These are phyloP conservation scores for Marronus borbonicus DNA, from an alignment of 2,888 invertebrate genomes.

Conservation along the genomic window DNA sequence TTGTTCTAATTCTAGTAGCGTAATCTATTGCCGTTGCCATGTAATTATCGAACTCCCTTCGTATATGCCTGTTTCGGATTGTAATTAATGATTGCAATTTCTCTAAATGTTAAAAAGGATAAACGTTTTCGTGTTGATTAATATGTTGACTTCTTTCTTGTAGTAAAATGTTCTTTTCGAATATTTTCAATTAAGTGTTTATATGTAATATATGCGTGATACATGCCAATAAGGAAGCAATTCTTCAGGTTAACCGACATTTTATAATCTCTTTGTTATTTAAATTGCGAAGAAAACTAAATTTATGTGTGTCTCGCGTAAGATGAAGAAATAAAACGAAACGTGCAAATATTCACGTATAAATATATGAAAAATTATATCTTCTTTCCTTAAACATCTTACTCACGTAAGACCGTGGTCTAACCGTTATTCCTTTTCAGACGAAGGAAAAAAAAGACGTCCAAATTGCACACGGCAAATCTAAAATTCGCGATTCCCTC, in stretches of 20 bases:
- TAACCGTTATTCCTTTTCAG: slow-evolving; percentile 6
- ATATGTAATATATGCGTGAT: too few relatives aligned
- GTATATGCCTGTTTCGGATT: too few relatives aligned
- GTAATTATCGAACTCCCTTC: too few relatives aligned
- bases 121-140: too few relatives aligned
- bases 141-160: too few relatives aligned
- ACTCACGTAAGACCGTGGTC: not conserved
- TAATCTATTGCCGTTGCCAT: too few relatives aligned
- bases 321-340: not conserved
- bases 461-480: not conserved
- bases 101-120: too few relatives aligned
- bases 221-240: not conserved
- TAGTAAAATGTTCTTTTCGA: not conserved
- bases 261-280: not conserved
- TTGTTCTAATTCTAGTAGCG: too few relatives aligned
- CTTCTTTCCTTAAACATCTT: not conserved
- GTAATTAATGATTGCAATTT: too few relatives aligned
- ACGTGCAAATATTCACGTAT: not conserved
- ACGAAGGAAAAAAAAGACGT: not conserved
- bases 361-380: not conserved
- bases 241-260: not conserved
- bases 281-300: not conserved
- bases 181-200: too few relatives aligned
- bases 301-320: not conserved
- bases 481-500: slow-evolving; percentile 17